Evolutionary conservation across 2,888 invertebrate species (phyloP).

Genomic region (Silvanus unidentatus): DNA sequence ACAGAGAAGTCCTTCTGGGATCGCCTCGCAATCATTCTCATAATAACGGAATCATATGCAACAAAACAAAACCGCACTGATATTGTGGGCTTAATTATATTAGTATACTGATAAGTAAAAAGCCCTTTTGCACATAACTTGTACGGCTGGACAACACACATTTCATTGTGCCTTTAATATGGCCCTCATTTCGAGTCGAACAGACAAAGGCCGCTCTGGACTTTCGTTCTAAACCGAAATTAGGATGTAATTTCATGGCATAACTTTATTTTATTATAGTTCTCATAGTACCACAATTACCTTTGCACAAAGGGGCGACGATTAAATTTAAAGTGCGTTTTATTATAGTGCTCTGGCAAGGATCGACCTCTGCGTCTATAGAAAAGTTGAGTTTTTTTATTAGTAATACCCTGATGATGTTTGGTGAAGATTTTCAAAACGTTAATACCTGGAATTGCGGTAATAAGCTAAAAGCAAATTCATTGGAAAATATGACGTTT

Average conservation of each 20-base stretch:
- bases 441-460: no score
- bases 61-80: neutral
- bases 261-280: slow-evolving; percentile 1
- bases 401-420: no score
- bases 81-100: neutral
- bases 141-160: neutral
- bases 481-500: no score
- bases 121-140: no score
- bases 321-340: neutral
- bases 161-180: neutral
- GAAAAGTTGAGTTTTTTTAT: no score
- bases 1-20: no score
- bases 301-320: neutral
- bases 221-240: neutral
- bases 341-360: no score
- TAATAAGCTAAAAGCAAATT: no score
- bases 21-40: neutral
- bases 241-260: neutral
- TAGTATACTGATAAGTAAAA: no score
- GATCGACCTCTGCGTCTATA: no score
- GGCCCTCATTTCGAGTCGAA: neutral
- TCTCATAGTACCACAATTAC: slow-evolving; percentile 1
- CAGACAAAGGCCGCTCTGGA: neutral
- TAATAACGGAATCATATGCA: slow-evolving; percentile 1
- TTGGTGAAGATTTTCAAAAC: no score